phyloP scores from a whole-genome alignment of 2,888 invertebrate species.

The Drosophila cyrtoloma region DNA sequence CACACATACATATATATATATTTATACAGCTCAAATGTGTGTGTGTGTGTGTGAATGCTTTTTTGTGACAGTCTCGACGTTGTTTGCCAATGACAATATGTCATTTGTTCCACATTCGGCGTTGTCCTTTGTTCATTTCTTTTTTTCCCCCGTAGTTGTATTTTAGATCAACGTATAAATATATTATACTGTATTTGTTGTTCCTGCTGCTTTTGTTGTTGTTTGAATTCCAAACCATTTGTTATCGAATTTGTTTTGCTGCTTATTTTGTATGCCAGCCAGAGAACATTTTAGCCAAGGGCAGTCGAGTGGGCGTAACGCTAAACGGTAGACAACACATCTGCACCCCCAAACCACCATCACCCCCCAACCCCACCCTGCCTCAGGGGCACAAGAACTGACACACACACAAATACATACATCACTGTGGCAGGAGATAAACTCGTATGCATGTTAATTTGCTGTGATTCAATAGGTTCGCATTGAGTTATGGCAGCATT shows the following conservation, averaged over 20 bases:
- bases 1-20: constrained; percentile 20
- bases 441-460: constrained; percentile 76
- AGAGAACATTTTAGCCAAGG: constrained; percentile 19
- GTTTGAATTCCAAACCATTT: constrained; percentile 75
- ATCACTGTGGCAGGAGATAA: constrained; percentile 38
- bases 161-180: constrained; percentile 48
- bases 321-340: constrained; percentile 47
- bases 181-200: constrained; percentile 44
- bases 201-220: constrained; percentile 62
- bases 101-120: constrained; percentile 72
- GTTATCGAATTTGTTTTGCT: constrained; percentile 75
- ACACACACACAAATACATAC: constrained; percentile 6
- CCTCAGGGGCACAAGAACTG: constrained; percentile 24
- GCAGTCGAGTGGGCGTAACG: constrained; percentile 26
- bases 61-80: constrained; percentile 26
- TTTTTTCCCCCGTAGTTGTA: constrained; percentile 18
- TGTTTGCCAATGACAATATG: constrained; percentile 72
- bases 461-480: constrained; percentile 77
- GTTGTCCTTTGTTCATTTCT: constrained; percentile 57
- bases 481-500: constrained; percentile 74
- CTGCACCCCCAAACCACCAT: constrained; percentile 26
- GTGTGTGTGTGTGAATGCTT: constrained; percentile 2
- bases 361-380: constrained; percentile 26
- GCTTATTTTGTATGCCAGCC: constrained; percentile 70
- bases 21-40: neutral